Evolutionary conservation across 1,140 invertebrate genomes (phyloP).

Genomic region (Mylabris phalerata): DNA sequence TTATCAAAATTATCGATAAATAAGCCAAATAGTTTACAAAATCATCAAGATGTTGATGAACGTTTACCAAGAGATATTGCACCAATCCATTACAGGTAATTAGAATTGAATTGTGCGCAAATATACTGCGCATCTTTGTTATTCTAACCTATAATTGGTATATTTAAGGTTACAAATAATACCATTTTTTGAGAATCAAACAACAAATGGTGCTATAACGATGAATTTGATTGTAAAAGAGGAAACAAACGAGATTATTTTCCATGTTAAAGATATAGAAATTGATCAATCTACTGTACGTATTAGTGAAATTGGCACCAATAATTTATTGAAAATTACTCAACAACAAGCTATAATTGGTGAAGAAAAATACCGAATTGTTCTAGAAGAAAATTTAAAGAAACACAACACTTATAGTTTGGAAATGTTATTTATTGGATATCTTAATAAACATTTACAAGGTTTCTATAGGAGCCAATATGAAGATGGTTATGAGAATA

Average conservation of each 20-base stretch:
- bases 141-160: not conserved
- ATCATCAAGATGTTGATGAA: constrained; percentile 19
- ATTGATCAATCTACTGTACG: constrained; percentile 46
- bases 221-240: constrained; percentile 31
- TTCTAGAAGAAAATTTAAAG: constrained; percentile 23
- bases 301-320: constrained; percentile 75
- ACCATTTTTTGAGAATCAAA: constrained; percentile 33
- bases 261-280: constrained; percentile 33
- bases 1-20: too few relatives aligned
- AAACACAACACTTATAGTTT: constrained; percentile 28
- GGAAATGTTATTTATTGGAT: constrained; percentile 29
- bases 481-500: constrained; percentile 33
- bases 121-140: too few relatives aligned
- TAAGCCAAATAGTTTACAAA: not conserved
- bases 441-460: constrained; percentile 48
- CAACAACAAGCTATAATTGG: constrained; percentile 26
- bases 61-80: constrained; percentile 32
- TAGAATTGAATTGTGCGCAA: too few relatives aligned
- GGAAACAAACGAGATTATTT: constrained; percentile 31
- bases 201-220: constrained; percentile 27
- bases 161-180: constrained; percentile 31
- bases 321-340: constrained; percentile 74
- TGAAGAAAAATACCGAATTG: constrained; percentile 31
- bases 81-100: constrained; percentile 38
- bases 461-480: constrained; percentile 82